These are phyloP conservation scores for Halocynthia roretzi DNA, from an alignment of 23 tunicate species.

Conservation along the genomic window DNA sequence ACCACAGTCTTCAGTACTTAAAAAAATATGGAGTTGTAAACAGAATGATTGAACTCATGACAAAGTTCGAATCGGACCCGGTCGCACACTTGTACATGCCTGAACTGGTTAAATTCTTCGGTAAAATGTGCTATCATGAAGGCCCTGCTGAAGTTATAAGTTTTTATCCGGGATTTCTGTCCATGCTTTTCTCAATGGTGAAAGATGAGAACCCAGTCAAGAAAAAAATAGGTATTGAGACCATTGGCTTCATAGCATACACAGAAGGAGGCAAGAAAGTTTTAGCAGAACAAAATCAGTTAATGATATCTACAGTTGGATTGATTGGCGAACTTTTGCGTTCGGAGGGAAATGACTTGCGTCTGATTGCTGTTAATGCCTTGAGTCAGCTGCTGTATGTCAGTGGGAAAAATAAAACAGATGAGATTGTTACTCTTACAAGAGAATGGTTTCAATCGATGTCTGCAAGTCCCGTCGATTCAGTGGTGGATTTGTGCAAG, in stretches of 20 bases:
- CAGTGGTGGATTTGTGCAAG: slow-evolving; percentile 40
- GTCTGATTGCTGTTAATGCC: slow-evolving; percentile 41
- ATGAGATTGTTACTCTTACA: slow-evolving; percentile 21
- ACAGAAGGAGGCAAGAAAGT: slow-evolving; percentile 50
- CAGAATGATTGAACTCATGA: slow-evolving; percentile 43
- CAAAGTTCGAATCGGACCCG: slow-evolving; percentile 49
- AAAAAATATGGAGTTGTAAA: slow-evolving; percentile 56
- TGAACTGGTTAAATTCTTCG: slow-evolving; percentile 66
- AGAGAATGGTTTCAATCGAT: slow-evolving; percentile 54
- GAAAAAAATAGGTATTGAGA: slow-evolving; percentile 56
- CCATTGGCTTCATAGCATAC: slow-evolving; percentile 51
- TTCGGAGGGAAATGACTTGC: slow-evolving; percentile 38
- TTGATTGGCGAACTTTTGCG: slow-evolving; percentile 31
- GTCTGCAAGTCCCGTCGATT: slow-evolving; percentile 48
- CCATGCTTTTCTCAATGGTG: slow-evolving; percentile 28
- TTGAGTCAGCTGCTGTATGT: slow-evolving; percentile 48
- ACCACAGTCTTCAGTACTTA: slow-evolving; percentile 59
- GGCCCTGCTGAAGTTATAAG: slow-evolving; percentile 28
- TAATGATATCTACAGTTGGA: slow-evolving; percentile 7
- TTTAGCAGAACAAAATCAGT: slow-evolving; percentile 36
- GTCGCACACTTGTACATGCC: slow-evolving; percentile 57
- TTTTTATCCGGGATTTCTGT: slow-evolving; percentile 40
- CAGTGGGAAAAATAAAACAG: slow-evolving; percentile 10
- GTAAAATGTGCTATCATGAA: slow-evolving; percentile 55
- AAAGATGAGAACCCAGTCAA: slow-evolving; percentile 20